A percentile compares a stretch with the other conserved stretches of the same genome.
Conservation (phyloP, 2,888 invertebrate genomes). For the Magallana nippona region DNA sequence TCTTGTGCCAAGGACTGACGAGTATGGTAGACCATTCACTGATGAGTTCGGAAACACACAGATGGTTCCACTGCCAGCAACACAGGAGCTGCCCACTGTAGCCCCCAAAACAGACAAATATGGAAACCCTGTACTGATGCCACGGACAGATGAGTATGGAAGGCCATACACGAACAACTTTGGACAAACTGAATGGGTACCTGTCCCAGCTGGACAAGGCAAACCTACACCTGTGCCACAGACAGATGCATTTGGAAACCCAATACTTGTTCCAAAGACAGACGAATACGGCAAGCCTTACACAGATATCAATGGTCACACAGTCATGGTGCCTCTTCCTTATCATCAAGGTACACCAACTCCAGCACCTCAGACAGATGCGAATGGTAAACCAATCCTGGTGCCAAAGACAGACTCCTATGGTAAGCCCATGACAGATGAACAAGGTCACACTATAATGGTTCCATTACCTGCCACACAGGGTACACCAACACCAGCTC, state of each 20-base stretch:
- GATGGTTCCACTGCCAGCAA: slow-evolving; percentile 33
- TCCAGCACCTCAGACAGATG: slow-evolving; percentile 47
- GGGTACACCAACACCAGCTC: slow-evolving; percentile 49
- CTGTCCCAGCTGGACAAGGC: slow-evolving; percentile 8
- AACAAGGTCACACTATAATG: slow-evolving; percentile 41
- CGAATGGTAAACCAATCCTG: slow-evolving; percentile 38
- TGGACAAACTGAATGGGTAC: slow-evolving; percentile 60
- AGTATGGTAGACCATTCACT: slow-evolving; percentile 44
- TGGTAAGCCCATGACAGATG: slow-evolving; percentile 21
- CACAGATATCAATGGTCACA: slow-evolving; percentile 41
- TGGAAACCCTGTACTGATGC: slow-evolving; percentile 44
- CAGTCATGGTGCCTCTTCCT: slow-evolving; percentile 46
- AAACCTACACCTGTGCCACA: slow-evolving; percentile 51
- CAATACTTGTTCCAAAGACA: slow-evolving; percentile 32
- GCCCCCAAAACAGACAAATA: slow-evolving; percentile 39
- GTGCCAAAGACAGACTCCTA: slow-evolving; percentile 31
- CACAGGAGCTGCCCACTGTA: slow-evolving; percentile 49
- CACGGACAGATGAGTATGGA: slow-evolving; percentile 44
- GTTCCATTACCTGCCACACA: slow-evolving; percentile 35
- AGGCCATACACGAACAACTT: slow-evolving; percentile 60
- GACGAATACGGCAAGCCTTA: slow-evolving; percentile 9
- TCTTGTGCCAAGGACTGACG: slow-evolving; percentile 39
- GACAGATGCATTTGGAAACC: slow-evolving; percentile 39
- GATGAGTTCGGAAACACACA: slow-evolving; percentile 41
- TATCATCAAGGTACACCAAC: slow-evolving; percentile 42